Evolutionary conservation across 2,888 invertebrate species (phyloP), one percentile per base, ranked within the genome.

Genomic region (Caenorhabditis virilis): DNA sequence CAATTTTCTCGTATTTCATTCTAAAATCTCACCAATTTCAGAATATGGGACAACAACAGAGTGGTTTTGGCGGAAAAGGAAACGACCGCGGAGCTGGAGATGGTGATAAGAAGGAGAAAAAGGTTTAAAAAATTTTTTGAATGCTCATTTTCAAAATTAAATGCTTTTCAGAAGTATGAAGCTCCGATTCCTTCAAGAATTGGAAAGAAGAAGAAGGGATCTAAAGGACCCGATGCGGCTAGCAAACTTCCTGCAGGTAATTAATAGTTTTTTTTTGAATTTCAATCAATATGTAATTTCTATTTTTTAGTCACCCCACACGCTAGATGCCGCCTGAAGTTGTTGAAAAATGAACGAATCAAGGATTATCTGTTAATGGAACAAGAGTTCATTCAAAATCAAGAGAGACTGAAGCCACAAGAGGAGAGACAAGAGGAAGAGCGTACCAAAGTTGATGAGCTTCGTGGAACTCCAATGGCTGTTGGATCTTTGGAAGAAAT

Each of bases 401-500:
- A 98, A 84, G 97, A 99, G 85, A 88, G 95, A 65, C 87, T 98
- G 22, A 98, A 98, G 86, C 97, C 98, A 0, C 97, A 98, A 84
- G 98, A 99, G 85, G 97, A 98, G 82, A 95, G 95, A 84, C 95
- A 97, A 83, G 98, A 98, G 85, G 88, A 76, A 47, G 76, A 76
- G 41, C 57, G 78, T 23, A 58, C 71, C n/a, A 69, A 72, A 43
- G 69, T 70, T 18, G 98, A 98, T 87, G 97, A 99, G 85, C 87
- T 99, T 54, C 88, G 98, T 84, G 97, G 98, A 42, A 95, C 97
- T 30, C 98, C 98, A 0, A 99, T 98, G 98, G 95, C 95, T 7
- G 98, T 98, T 23, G 98, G 98, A n/a, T 95, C 92, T 69, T 86
- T 98, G 62, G 98, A 99, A 85, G 98, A 98, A 87, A 95, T 99